These are phyloP conservation scores for Lophotriccus pileatus DNA, from an alignment of 2,797 vertebrate species.

Conservation along the genomic window DNA sequence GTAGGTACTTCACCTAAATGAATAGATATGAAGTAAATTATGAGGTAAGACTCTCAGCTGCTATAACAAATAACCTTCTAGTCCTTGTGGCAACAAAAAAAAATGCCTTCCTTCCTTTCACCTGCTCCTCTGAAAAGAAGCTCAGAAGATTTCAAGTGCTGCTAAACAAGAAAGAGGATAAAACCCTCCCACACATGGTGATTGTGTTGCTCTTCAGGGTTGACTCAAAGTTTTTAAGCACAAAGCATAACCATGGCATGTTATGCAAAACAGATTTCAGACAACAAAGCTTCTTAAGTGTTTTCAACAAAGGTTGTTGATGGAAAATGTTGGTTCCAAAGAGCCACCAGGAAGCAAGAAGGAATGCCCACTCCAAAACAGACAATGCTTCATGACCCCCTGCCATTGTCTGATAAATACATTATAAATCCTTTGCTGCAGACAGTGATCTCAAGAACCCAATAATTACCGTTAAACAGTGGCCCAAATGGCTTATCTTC, in stretches of 20 bases:
- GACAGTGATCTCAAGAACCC: background rate
- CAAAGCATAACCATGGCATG: background rate
- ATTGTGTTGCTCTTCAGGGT: background rate
- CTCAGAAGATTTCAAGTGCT: background rate
- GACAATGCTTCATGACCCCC: background rate
- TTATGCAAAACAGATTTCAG: background rate
- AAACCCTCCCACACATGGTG: background rate
- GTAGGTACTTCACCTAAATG: background rate
- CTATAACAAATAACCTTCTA: background rate
- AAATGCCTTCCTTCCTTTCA: background rate
- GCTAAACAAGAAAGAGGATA: constrained; percentile 13
- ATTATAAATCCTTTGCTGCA: background rate
- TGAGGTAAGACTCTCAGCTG: background rate
- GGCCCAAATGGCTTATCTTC: background rate
- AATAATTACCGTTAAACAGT: background rate
- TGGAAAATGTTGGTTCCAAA: background rate
- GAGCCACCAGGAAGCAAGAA: background rate
- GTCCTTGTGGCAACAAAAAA: background rate
- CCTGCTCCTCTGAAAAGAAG: background rate
- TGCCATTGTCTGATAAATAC: background rate
- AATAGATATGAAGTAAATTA: background rate
- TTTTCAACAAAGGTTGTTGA: background rate
- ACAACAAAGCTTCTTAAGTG: background rate
- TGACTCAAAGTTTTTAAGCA: constrained; percentile 4
- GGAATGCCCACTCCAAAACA: background rate